phyloP scores from a whole-genome alignment of 1,140 invertebrate species.

The Aleiodes sp. region DNA sequence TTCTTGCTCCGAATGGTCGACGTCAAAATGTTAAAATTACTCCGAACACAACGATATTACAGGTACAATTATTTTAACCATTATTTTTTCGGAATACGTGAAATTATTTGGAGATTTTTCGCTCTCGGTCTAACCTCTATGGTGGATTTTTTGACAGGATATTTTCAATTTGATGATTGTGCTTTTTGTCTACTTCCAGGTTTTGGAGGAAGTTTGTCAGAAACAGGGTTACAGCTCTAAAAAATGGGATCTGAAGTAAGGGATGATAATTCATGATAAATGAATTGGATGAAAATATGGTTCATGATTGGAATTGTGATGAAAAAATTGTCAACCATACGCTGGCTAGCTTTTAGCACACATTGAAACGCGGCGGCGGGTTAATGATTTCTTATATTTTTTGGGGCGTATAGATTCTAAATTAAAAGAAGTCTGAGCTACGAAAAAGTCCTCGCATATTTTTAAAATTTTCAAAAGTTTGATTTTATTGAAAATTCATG shows the following conservation, averaged over 20 bases:
- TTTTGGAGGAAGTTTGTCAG: constrained; percentile 81
- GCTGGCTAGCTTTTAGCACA: too few species aligned
- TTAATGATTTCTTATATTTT: too few species aligned
- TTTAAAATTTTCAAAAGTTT: too few species aligned
- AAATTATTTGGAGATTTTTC: background rate
- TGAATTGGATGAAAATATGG: background rate
- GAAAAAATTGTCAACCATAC: too few species aligned
- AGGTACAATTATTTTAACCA: constrained; percentile 62
- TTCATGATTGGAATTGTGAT: too few species aligned
- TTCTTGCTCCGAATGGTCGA: constrained; percentile 75
- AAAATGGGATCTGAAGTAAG: constrained; percentile 78
- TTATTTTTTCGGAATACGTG: background rate
- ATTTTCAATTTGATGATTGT: background rate
- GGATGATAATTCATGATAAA: background rate
- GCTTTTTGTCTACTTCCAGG: constrained; percentile 57
- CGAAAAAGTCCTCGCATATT: too few species aligned
- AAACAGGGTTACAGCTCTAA: constrained; percentile 77
- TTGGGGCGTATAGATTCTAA: too few species aligned
- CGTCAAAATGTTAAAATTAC: constrained; percentile 75
- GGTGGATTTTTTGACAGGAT: background rate
- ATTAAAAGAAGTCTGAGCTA: too few species aligned
- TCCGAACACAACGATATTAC: constrained; percentile 75
- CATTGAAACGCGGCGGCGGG: too few species aligned
- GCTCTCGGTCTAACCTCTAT: too few species aligned
- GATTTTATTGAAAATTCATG: too few species aligned